Percentiles rank a stretch among this genome's conserved stretches.
Conservation (phyloP, 2,888 invertebrate genomes). For the Anagyrus pseudococci region DNA sequence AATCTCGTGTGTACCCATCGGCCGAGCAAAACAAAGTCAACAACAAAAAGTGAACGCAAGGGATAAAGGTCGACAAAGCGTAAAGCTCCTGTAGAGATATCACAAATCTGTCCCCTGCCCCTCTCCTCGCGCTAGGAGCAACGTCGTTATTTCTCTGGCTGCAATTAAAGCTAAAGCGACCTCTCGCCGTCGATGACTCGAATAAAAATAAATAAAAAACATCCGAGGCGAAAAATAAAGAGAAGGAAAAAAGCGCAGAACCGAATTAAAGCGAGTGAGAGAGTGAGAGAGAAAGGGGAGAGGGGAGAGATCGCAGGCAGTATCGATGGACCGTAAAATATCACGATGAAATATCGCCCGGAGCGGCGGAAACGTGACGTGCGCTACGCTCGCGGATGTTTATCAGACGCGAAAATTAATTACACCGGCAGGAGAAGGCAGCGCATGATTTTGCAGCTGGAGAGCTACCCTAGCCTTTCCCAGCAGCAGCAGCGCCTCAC, state of each 20-base stretch:
- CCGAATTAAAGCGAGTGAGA: background rate
- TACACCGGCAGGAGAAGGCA: background rate
- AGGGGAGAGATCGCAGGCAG: background rate
- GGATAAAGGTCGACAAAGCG: background rate
- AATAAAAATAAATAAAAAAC: conserved; percentile 18
- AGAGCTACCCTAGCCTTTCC: too few relatives aligned
- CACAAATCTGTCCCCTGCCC: conserved; percentile 12
- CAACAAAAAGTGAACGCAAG: background rate
- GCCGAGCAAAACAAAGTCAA: too few relatives aligned
- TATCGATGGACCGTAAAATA: conserved; percentile 20
- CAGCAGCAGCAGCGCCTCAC: too few relatives aligned
- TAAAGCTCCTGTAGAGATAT: conserved; percentile 23
- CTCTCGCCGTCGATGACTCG: conserved; percentile 14
- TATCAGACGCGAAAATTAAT: conserved; percentile 22
- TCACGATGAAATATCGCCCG: conserved; percentile 13
- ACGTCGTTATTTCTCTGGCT: conserved; percentile 14
- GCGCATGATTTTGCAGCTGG: background rate
- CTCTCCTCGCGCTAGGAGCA: background rate
- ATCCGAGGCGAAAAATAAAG: background rate
- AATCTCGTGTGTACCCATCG: too few relatives aligned
- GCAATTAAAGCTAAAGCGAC: conserved; percentile 21
- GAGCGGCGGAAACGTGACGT: background rate
- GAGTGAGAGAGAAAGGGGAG: background rate
- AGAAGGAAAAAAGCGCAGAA: too few relatives aligned
- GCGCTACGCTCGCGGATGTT: conserved; percentile 16